phyloP scores from a whole-genome alignment of 2,888 invertebrate genomes.

The Dione juno region DNA sequence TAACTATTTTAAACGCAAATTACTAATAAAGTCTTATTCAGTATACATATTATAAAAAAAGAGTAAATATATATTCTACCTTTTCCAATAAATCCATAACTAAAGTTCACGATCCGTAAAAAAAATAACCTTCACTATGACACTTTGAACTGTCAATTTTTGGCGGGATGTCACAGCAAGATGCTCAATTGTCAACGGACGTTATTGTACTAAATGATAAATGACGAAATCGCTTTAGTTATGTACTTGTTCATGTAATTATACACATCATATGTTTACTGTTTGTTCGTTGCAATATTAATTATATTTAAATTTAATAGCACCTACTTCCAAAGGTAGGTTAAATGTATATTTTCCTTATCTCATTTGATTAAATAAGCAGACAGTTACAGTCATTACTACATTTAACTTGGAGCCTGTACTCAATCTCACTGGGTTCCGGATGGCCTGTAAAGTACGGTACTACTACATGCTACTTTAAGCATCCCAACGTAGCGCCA shows the following conservation, averaged over 20 bases:
- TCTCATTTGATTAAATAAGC: not conserved
- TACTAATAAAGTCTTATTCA: not conserved
- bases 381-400: no score
- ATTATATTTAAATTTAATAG: slow-evolving; percentile 4
- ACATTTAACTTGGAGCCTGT: no score
- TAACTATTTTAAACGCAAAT: not conserved
- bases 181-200: slow-evolving; percentile 31
- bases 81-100: slow-evolving; percentile 49
- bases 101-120: slow-evolving; percentile 21
- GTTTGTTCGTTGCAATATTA: slow-evolving; percentile 23
- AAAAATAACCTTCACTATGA: slow-evolving; percentile 39
- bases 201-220: slow-evolving; percentile 40
- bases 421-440: no score
- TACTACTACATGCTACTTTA: no score
- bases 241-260: slow-evolving; percentile 16
- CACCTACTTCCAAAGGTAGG: not conserved
- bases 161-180: slow-evolving; percentile 40
- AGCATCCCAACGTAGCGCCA: no score
- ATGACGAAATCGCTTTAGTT: slow-evolving; percentile 33
- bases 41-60: not conserved
- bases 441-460: no score
- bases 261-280: slow-evolving; percentile 6
- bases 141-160: slow-evolving; percentile 40
- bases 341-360: not conserved
- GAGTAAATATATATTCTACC: slow-evolving; percentile 37